Percentiles rank a stretch among this genome's conserved stretches.
phyloP scores from a whole-genome alignment of 2,113 vertebrate species.

The Ptilorrhoa leucosticta region DNA sequence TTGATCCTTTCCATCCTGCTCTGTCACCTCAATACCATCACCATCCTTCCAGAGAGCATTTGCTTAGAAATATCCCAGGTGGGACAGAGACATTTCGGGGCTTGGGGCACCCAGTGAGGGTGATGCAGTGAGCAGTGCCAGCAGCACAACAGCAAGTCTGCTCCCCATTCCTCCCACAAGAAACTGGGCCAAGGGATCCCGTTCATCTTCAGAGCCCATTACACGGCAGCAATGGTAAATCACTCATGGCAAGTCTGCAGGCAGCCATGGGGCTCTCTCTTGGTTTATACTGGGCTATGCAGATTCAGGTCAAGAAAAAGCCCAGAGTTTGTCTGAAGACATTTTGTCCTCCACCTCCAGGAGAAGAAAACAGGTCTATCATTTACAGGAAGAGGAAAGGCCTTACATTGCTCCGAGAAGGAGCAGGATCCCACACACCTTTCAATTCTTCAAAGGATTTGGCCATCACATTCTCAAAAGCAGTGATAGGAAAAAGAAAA shows the following conservation, averaged over 20 bases:
- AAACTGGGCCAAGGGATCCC: background rate
- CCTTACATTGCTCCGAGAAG: background rate
- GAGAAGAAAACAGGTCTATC: background rate
- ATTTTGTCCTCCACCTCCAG: background rate
- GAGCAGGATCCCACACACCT: background rate
- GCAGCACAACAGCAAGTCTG: fast-evolving
- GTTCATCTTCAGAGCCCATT: background rate
- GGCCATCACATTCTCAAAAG: background rate
- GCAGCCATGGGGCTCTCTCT: background rate
- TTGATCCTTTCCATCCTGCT: background rate
- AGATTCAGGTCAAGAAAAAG: background rate
- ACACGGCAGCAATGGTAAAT: background rate
- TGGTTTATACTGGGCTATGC: background rate
- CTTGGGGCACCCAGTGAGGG: fast-evolving
- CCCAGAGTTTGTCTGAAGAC: background rate
- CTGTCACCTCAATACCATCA: background rate
- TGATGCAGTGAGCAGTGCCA: background rate
- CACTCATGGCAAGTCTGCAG: background rate
- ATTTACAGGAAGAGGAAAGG: background rate
- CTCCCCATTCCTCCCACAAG: background rate
- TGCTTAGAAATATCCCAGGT: background rate
- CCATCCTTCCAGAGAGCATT: background rate
- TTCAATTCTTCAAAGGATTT: background rate
- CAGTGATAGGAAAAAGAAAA: background rate
- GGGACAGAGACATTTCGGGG: background rate